phyloP scores from a whole-genome alignment of 1,140 invertebrate genomes.

The Sipha flava region DNA sequence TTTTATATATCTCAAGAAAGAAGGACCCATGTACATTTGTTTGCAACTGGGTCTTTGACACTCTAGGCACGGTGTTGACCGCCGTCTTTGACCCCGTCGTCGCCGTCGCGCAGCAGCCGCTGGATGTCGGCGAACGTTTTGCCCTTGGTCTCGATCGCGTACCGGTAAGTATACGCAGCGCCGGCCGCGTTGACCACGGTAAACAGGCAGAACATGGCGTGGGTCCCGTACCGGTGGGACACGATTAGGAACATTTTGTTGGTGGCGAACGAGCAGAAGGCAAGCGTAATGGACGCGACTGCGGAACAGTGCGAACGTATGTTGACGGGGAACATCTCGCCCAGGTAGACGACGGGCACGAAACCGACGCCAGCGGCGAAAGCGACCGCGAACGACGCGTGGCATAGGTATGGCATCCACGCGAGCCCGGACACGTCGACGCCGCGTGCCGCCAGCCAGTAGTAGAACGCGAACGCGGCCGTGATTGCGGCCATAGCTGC shows the following conservation, averaged over 20 bases:
- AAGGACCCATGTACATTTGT: too few relatives aligned
- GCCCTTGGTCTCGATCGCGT: constrained; percentile 62
- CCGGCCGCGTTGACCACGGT: constrained; percentile 47
- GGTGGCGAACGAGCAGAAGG: constrained; percentile 35
- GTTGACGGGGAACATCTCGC: constrained; percentile 40
- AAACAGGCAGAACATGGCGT: constrained; percentile 37
- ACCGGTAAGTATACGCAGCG: constrained; percentile 46
- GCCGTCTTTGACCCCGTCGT: too few relatives aligned
- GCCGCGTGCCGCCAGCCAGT: neutral
- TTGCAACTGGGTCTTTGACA: too few relatives aligned
- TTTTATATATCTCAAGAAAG: too few relatives aligned
- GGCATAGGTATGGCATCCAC: constrained; percentile 35
- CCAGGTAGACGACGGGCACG: constrained; percentile 37
- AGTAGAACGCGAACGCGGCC: neutral
- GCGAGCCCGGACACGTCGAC: neutral
- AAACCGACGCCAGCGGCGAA: constrained; percentile 39
- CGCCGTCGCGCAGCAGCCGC: constrained; percentile 37
- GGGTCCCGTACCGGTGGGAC: neutral
- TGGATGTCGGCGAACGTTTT: constrained; percentile 69
- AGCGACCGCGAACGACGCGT: constrained; percentile 32
- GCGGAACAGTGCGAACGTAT: constrained; percentile 39
- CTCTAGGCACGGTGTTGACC: too few relatives aligned
- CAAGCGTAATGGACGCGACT: constrained; percentile 36
- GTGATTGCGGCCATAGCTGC: constrained; percentile 30
- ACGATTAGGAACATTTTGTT: constrained; percentile 38